phyloP scores from a whole-genome alignment of 2,797 vertebrate species.

The Gallinago solitaria region DNA sequence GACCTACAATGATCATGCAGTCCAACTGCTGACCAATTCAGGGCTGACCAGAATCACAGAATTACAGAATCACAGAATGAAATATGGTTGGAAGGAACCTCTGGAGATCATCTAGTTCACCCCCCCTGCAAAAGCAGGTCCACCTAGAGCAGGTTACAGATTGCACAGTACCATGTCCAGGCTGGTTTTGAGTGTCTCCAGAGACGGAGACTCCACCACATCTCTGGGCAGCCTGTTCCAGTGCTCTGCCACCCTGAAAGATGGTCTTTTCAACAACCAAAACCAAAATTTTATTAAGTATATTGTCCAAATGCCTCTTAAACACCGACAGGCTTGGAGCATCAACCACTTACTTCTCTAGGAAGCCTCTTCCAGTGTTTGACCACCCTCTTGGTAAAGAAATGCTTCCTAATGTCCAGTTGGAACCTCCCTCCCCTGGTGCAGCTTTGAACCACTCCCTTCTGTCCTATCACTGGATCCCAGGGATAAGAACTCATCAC shows the following conservation, averaged over 20 bases:
- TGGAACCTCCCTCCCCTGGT: background rate
- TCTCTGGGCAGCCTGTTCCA: too few relatives aligned
- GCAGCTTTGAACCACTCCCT: background rate
- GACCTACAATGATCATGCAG: background rate
- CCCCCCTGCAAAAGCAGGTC: too few relatives aligned
- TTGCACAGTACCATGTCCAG: too few relatives aligned
- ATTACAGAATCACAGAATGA: too few relatives aligned
- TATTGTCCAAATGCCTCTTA: background rate
- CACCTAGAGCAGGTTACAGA: too few relatives aligned
- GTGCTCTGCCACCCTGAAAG: too few relatives aligned
- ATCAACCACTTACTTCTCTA: background rate
- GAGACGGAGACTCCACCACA: too few relatives aligned
- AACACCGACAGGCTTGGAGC: background rate
- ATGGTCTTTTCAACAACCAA: background rate
- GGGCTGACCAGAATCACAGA: background rate
- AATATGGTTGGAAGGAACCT: too few relatives aligned
- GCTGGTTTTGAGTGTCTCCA: too few relatives aligned
- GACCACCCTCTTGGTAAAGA: background rate
- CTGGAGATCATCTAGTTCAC: too few relatives aligned
- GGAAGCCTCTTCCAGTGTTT: background rate
- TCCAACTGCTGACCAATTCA: background rate
- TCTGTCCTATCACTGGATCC: rapidly evolving
- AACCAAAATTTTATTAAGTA: background rate
- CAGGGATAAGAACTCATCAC: background rate
- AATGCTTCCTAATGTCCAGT: background rate